Evolutionary conservation across 2,113 vertebrate genomes (phyloP).

Genomic region (Boleophthalmus pectinirostris): DNA sequence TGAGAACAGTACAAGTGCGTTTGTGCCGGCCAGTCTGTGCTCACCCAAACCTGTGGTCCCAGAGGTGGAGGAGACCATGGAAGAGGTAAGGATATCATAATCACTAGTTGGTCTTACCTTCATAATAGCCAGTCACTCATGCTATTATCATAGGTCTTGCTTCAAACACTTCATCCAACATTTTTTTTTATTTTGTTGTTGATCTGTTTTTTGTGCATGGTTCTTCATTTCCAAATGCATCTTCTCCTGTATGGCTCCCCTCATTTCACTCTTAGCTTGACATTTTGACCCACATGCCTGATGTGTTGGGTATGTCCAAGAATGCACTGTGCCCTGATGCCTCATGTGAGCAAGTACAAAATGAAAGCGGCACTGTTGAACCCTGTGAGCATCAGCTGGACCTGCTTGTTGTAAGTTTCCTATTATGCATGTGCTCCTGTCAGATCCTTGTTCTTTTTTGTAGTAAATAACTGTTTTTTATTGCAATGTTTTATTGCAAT

Average conservation of each 20-base stretch:
- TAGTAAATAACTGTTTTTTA: neutral
- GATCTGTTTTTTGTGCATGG: constrained; percentile 44
- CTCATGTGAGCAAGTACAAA: constrained; percentile 53
- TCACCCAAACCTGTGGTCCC: constrained; percentile 76
- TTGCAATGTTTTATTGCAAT: neutral
- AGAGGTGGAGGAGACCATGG: constrained; percentile 88
- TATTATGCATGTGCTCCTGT: constrained; percentile 5
- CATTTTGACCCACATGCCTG: constrained; percentile 81
- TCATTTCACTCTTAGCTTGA: constrained; percentile 80
- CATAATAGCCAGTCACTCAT: constrained; percentile 7
- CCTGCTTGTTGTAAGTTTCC: constrained; percentile 80
- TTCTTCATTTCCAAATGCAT: constrained; percentile 57
- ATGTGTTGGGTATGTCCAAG: constrained; percentile 75
- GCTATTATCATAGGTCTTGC: constrained; percentile 13
- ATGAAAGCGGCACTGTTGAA: constrained; percentile 53
- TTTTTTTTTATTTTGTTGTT: neutral
- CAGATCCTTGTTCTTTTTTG: neutral
- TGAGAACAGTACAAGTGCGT: constrained; percentile 83
- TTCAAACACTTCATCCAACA: neutral
- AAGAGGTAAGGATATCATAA: constrained; percentile 80
- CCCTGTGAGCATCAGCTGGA: constrained; percentile 73
- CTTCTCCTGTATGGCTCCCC: constrained; percentile 31
- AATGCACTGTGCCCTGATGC: constrained; percentile 59
- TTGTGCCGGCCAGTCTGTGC: constrained; percentile 85
- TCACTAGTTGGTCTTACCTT: neutral